A percentile compares a stretch with the other conserved stretches of the same genome.
Evolutionary conservation across 2,797 vertebrate species (phyloP).

Genomic region (Enteromius unitaeniatus): DNA sequence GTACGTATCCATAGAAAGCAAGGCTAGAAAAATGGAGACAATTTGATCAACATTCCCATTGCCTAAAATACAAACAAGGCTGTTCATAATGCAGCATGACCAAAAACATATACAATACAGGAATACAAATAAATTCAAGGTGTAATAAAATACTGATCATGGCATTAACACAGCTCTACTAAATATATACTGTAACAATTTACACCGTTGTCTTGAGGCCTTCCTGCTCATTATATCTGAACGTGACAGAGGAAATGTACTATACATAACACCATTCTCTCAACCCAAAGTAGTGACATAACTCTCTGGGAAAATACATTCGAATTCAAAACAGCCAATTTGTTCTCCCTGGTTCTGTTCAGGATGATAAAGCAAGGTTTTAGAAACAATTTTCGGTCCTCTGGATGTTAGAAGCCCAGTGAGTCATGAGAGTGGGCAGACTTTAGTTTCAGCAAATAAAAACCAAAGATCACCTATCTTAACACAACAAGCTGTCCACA

Average conservation of each 20-base stretch:
- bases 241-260: constrained; percentile 27
- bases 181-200: constrained; percentile 35
- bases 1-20: constrained; percentile 52
- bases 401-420: background rate
- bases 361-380: constrained; percentile 11
- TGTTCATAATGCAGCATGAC: constrained; percentile 49
- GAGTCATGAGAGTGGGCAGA: background rate
- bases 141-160: constrained; percentile 53
- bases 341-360: background rate
- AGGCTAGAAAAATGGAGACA: constrained; percentile 55
- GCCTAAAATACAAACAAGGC: constrained; percentile 49
- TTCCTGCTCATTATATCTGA: constrained; percentile 9
- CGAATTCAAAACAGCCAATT: constrained; percentile 27
- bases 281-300: constrained; percentile 18
- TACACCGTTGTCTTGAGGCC: constrained; percentile 27
- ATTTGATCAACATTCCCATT: constrained; percentile 57
- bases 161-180: constrained; percentile 45
- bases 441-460: background rate
- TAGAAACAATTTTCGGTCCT: background rate
- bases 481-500: background rate
- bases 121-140: constrained; percentile 67
- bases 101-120: constrained; percentile 59
- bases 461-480: background rate
- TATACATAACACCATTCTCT: constrained; percentile 18
- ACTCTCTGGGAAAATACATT: constrained; percentile 22